These are phyloP conservation scores for Campylomormyrus tamandua DNA, from an alignment of 2,113 vertebrate species.

Conservation along the genomic window DNA sequence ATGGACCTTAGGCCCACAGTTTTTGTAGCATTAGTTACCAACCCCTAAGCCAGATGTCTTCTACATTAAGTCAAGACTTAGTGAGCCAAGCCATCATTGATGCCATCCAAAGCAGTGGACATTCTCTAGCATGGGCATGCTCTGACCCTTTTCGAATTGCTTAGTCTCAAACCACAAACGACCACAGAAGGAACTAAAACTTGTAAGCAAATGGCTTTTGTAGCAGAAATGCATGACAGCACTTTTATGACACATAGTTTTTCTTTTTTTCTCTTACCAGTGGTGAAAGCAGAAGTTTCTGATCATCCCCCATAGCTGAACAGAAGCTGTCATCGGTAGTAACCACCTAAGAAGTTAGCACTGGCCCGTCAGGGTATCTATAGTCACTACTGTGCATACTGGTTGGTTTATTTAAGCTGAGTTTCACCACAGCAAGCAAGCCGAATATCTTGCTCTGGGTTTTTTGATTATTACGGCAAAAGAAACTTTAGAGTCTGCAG, in stretches of 20 bases:
- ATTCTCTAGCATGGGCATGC: background rate
- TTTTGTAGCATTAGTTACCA: background rate
- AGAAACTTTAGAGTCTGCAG: background rate
- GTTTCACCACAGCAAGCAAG: background rate
- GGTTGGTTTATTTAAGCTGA: background rate
- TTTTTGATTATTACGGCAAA: background rate
- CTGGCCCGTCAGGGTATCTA: background rate
- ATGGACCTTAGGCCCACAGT: background rate
- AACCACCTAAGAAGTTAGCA: background rate
- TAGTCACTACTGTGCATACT: background rate
- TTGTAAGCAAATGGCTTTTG: background rate
- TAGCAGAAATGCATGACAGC: background rate
- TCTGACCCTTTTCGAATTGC: background rate
- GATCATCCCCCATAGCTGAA: background rate
- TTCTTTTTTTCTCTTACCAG: background rate
- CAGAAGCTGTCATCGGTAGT: background rate
- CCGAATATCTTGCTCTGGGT: background rate
- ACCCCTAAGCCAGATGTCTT: background rate
- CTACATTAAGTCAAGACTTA: background rate
- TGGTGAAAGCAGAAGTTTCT: slow-evolving; percentile 19
- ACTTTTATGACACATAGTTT: background rate
- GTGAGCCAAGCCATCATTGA: background rate
- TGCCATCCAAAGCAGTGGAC: background rate
- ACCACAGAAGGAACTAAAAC: background rate
- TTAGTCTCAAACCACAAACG: background rate